Percentiles rank a stretch among this genome's conserved stretches.
These are phyloP conservation scores for Andrena chrysosceles DNA, from an alignment of 2,888 invertebrate species.

Conservation along the genomic window DNA sequence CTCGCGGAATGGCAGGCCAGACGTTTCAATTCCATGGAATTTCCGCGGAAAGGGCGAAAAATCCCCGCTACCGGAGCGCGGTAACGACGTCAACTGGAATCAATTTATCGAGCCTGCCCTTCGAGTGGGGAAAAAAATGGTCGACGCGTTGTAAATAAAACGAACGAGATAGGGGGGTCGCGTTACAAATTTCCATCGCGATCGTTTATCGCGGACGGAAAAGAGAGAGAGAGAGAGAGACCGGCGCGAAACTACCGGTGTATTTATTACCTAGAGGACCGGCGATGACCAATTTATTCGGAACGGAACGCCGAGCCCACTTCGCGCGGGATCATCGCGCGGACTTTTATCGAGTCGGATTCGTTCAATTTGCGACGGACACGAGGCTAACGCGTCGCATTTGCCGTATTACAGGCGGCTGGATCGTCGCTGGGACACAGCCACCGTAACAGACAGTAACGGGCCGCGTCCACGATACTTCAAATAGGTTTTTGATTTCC, in stretches of 20 bases:
- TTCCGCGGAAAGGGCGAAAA: not conserved
- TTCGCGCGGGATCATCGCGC: conserved; percentile 22
- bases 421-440: conserved; percentile 35
- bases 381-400: conserved; percentile 39
- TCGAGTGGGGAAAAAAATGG: not conserved
- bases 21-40: conserved; percentile 41
- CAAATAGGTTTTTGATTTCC: conserved; percentile 73
- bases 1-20: not conserved
- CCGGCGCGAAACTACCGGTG: not conserved
- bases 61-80: not conserved
- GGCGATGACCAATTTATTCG: conserved; percentile 38
- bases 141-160: not conserved
- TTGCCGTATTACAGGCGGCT: conserved; percentile 57
- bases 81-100: conserved; percentile 12
- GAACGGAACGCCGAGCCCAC: conserved; percentile 6
- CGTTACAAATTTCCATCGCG: conserved; percentile 11
- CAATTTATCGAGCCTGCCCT: conserved; percentile 3
- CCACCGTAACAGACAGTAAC: conserved; percentile 53
- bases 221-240: not conserved
- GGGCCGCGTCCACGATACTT: conserved; percentile 55
- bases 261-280: conserved; percentile 30
- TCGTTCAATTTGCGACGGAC: conserved; percentile 60
- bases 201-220: conserved; percentile 15
- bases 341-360: conserved; percentile 46
- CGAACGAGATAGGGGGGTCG: not conserved